Base-by-base conservation (phyloP, 2,888 invertebrate genomes). In the Cybosia mesomella region DNA sequence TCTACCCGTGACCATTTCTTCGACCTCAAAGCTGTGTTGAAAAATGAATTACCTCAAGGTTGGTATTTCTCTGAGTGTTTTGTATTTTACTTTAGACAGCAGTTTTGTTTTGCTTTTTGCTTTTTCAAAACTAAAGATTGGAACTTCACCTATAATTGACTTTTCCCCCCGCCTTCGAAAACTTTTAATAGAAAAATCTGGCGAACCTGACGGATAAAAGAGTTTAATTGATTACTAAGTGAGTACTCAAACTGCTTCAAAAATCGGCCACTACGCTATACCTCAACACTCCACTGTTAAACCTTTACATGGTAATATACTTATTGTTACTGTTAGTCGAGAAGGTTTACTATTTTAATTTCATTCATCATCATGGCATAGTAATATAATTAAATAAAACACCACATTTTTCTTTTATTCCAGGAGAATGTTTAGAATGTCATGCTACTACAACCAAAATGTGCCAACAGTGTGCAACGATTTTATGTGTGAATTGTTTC, bases 341-440 rank as follows among this genome's bases (percentile, higher is more conserved):
- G 28, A 28, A 39, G 15, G 39, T 39, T 39, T 39, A 39, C 39
- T 39, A 39, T 5, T 28, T 2, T 28, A 28, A 28, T 39, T 39
- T 39, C 39, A 15, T 43, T 18, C 18, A 18, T 43, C 43, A 43
- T 13, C 9, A 34, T 13, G 36, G 36, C 13, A 34, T 34, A 34
- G 2, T 36, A 36, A 36, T 10, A 36, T 36, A 36, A 36, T 28
- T 28, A 28, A 28, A 39, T 39, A 18, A 43, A 18, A 43, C 18
- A 18, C 18, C 43, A 18, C 9, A 49, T n/a, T 36, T 11, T 24
- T 39, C 70, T 67, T 67, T 66, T 66, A 15, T 81, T 83, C 2
- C 83, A 95, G 95, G 88, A 18, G 72, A 86, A 69, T 95, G 95
- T 66, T 67, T 90, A 62, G 93, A 94, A 75, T 95, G 95, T 66